Evolutionary conservation across 2,797 vertebrate species (phyloP).

Genomic region (Neostethus bicornis): DNA sequence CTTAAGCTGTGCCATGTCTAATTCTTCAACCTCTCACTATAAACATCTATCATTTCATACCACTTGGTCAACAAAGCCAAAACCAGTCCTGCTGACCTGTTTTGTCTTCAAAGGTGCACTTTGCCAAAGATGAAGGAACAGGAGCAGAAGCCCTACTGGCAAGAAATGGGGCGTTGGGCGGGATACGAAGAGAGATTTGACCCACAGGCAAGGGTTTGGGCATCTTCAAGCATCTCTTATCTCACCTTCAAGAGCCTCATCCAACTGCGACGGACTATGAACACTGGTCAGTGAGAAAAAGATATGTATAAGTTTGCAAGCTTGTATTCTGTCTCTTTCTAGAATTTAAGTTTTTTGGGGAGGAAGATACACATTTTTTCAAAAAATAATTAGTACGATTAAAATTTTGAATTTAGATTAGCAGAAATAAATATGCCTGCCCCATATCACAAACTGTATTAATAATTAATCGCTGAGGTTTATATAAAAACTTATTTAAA

Average conservation of each 20-base stretch:
- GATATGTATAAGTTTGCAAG: background rate
- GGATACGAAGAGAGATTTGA: conserved; percentile 86
- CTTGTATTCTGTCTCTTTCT: background rate
- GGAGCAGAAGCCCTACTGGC: conserved; percentile 83
- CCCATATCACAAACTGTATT: too few species aligned
- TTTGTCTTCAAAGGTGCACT: conserved; percentile 69
- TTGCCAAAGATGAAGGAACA: conserved; percentile 85
- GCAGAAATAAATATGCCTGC: too few species aligned
- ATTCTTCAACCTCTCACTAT: conserved; percentile 27
- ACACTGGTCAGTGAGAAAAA: conserved; percentile 75
- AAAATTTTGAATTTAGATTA: too few species aligned
- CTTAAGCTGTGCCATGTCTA: conserved; percentile 10
- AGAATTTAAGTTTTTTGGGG: too few species aligned
- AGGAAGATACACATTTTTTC: too few species aligned
- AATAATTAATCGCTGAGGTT: too few species aligned
- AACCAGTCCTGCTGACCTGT: too few species aligned
- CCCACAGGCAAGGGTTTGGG: conserved; percentile 80
- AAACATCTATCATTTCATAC: conserved; percentile 13
- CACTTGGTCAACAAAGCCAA: conserved; percentile 3
- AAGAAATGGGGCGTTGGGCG: conserved; percentile 88
- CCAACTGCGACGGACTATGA: conserved; percentile 82
- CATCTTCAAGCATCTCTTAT: conserved; percentile 85
- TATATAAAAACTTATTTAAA: too few species aligned
- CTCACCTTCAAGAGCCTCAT: conserved; percentile 93
- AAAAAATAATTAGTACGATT: too few species aligned